Evolutionary conservation across 2,888 invertebrate species (phyloP).

Genomic region (Macrosoma leucophasiata): DNA sequence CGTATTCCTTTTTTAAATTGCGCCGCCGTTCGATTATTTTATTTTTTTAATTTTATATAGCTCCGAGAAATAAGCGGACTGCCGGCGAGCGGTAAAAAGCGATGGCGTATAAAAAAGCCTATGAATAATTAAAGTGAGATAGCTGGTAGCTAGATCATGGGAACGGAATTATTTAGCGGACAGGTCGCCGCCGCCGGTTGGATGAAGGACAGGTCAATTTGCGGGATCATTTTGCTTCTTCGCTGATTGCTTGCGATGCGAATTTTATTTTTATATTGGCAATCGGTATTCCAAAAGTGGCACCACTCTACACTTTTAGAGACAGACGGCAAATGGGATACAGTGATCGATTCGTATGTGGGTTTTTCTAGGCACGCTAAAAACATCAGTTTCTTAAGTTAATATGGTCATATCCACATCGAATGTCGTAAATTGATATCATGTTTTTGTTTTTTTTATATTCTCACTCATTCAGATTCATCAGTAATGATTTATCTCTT

Average conservation of each 20-base stretch:
- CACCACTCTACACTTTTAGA: constrained; percentile 23
- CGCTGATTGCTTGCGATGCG: constrained; percentile 30
- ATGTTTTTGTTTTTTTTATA: no score
- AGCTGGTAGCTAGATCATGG: constrained; percentile 74
- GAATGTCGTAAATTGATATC: no score
- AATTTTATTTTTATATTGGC: constrained; percentile 43
- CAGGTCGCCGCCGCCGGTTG: constrained; percentile 55
- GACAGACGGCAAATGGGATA: constrained; percentile 31
- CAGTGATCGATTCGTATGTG: no score
- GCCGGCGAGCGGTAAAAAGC: constrained; percentile 68
- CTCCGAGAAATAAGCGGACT: constrained; percentile 49
- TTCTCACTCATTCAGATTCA: no score
- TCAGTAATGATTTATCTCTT: no score
- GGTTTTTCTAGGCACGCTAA: no score
- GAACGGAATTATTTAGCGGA: constrained; percentile 70
- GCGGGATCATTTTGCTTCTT: constrained; percentile 56
- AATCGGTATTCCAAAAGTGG: constrained; percentile 40
- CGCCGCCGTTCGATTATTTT: constrained; percentile 66
- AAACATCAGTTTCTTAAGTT: no score
- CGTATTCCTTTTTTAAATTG: constrained; percentile 75
- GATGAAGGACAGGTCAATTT: constrained; percentile 73
- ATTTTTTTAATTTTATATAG: constrained; percentile 71
- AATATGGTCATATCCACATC: no score
- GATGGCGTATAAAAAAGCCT: constrained; percentile 69
- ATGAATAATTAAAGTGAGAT: constrained; percentile 76